Evolutionary conservation across 2,888 invertebrate species (phyloP).

Genomic region (Thymelicus acteon): DNA sequence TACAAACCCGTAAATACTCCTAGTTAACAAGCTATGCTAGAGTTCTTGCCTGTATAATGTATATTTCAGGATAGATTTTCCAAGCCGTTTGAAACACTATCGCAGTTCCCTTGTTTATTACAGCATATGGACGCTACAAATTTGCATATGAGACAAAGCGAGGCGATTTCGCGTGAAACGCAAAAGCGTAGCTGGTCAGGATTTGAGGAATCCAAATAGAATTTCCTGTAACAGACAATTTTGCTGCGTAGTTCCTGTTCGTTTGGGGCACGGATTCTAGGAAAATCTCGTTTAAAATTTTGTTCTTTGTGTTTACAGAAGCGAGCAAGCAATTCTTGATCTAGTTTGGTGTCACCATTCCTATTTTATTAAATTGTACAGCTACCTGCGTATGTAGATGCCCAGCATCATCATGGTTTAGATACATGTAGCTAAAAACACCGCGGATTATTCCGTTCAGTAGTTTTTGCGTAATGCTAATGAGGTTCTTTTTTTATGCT

Average conservation of each 20-base stretch:
- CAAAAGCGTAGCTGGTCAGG: constrained; percentile 22
- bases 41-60: not conserved
- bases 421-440: no score
- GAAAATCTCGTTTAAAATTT: constrained; percentile 29
- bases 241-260: constrained; percentile 23
- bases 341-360: not conserved
- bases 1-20: no score
- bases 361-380: not conserved
- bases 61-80: constrained; percentile 10
- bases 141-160: constrained; percentile 25
- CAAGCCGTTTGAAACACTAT: constrained; percentile 14
- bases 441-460: no score
- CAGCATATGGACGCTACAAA: constrained; percentile 22
- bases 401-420: no score
- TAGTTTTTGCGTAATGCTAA: no score
- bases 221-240: constrained; percentile 30
- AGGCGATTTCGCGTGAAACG: constrained; percentile 17
- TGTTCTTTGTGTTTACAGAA: constrained; percentile 8
- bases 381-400: no score
- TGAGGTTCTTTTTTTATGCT: no score
- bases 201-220: constrained; percentile 32
- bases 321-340: not conserved
- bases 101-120: constrained; percentile 22
- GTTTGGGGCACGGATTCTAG: constrained; percentile 18
- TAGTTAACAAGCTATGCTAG: no score